phyloP scores from a whole-genome alignment of 1,140 invertebrate genomes.

The Lithobius niger region DNA sequence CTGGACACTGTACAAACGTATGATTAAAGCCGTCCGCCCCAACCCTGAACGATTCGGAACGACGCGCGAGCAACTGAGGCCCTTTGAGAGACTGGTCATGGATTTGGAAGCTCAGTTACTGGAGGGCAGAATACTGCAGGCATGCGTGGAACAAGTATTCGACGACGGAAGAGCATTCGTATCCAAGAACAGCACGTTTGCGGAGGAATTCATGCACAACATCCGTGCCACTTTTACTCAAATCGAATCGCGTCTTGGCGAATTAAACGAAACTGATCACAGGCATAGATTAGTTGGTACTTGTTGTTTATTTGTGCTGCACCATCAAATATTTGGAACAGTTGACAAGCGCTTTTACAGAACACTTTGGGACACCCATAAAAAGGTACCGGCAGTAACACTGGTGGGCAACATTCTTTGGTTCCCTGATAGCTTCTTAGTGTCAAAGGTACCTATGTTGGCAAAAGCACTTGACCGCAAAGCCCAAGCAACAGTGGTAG shows the following conservation, averaged over 20 bases:
- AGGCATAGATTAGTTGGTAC: conserved; percentile 50
- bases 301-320: conserved; percentile 54
- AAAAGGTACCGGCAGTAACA: conserved; percentile 58
- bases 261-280: conserved; percentile 25
- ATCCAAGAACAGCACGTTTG: conserved; percentile 48
- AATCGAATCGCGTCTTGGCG: conserved; percentile 39
- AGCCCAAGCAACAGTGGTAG: conserved; percentile 37
- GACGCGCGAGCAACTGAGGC: conserved; percentile 39
- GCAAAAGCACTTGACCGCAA: conserved; percentile 46
- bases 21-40: conserved; percentile 50
- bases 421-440: conserved; percentile 60
- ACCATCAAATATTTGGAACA: conserved; percentile 56
- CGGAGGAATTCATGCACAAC: conserved; percentile 55
- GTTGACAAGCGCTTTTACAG: conserved; percentile 65
- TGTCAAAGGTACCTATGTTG: conserved; percentile 43
- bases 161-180: conserved; percentile 42
- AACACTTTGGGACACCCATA: conserved; percentile 53
- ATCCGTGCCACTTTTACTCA: conserved; percentile 47
- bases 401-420: conserved; percentile 60
- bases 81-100: conserved; percentile 50
- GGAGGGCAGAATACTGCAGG: conserved; percentile 48
- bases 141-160: conserved; percentile 49
- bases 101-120: conserved; percentile 47
- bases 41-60: conserved; percentile 48
- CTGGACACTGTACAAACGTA: conserved; percentile 53